phyloP scores from a whole-genome alignment of 2,888 invertebrate genomes.

The Minunthozetes semirufus region DNA sequence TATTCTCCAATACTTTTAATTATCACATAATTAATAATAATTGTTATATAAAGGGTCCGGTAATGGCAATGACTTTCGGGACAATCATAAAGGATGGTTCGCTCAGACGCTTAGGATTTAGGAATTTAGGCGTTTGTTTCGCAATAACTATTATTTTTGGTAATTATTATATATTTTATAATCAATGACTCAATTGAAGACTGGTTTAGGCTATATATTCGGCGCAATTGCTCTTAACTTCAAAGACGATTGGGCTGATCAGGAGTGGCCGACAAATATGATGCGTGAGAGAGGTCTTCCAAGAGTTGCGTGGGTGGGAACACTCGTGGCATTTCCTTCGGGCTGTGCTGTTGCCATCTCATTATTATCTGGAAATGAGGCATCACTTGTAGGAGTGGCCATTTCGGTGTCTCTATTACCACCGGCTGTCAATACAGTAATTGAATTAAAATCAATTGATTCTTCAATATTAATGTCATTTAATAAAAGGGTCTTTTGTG shows the following conservation, averaged over 20 bases:
- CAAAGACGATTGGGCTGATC: constrained; percentile 52
- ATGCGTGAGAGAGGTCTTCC: constrained; percentile 62
- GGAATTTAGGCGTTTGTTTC: constrained; percentile 62
- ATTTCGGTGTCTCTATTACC: constrained; percentile 72
- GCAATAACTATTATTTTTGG: constrained; percentile 59
- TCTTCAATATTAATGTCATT: not conserved
- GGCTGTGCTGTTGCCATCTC: constrained; percentile 71
- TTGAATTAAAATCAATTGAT: not conserved
- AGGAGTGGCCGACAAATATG: constrained; percentile 60
- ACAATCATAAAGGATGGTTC: constrained; percentile 61
- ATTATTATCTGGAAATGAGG: constrained; percentile 68
- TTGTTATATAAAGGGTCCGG: constrained; percentile 58
- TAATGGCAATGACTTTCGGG: constrained; percentile 67
- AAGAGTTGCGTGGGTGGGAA: constrained; percentile 62
- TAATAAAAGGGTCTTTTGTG: constrained; percentile 40
- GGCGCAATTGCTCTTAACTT: constrained; percentile 59
- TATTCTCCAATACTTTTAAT: constrained; percentile 33
- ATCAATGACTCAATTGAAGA: not conserved
- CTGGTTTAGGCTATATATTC: constrained; percentile 56
- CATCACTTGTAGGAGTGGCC: constrained; percentile 71
- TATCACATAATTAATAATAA: not conserved
- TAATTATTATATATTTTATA: constrained; percentile 40
- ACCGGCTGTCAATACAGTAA: constrained; percentile 69
- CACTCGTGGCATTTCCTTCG: constrained; percentile 66
- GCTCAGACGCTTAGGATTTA: constrained; percentile 59